Conservation (phyloP, 2,797 vertebrate species). For the Chelidonichthys spinosus region DNA sequence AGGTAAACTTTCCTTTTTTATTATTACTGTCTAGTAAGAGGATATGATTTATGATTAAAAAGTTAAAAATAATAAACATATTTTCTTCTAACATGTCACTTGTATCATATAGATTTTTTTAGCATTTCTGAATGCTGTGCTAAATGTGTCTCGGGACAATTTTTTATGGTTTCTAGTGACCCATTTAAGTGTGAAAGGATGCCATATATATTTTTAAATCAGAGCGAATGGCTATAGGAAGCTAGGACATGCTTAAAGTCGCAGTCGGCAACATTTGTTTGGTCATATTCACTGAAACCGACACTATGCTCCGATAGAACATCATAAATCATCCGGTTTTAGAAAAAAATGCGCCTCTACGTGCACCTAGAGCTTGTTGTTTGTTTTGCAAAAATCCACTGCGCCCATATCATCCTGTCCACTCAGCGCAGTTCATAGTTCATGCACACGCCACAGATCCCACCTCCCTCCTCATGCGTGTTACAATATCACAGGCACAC, state of each 20-base stretch:
- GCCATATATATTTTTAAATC: conserved; percentile 20
- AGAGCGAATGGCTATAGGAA: neutral
- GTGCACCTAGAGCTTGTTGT: too few species aligned
- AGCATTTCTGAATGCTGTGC: neutral
- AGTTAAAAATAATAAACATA: neutral
- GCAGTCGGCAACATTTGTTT: too few species aligned
- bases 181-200: conserved; percentile 19
- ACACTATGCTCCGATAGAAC: too few species aligned
- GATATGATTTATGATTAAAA: neutral
- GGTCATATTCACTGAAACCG: too few species aligned
- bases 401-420: too few species aligned
- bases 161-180: conserved; percentile 12
- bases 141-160: neutral
- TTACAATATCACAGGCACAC: too few species aligned
- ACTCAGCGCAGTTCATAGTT: too few species aligned
- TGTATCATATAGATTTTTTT: neutral
- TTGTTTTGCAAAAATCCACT: too few species aligned
- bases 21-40: neutral
- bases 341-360: too few species aligned
- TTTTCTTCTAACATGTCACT: neutral
- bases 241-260: neutral
- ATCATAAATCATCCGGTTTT: too few species aligned
- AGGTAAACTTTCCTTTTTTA: conserved; percentile 79
- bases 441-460: too few species aligned
- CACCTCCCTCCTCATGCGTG: too few species aligned